Base-by-base conservation (phyloP, 2,888 invertebrate genomes). In the Drosophila rellima region DNA sequence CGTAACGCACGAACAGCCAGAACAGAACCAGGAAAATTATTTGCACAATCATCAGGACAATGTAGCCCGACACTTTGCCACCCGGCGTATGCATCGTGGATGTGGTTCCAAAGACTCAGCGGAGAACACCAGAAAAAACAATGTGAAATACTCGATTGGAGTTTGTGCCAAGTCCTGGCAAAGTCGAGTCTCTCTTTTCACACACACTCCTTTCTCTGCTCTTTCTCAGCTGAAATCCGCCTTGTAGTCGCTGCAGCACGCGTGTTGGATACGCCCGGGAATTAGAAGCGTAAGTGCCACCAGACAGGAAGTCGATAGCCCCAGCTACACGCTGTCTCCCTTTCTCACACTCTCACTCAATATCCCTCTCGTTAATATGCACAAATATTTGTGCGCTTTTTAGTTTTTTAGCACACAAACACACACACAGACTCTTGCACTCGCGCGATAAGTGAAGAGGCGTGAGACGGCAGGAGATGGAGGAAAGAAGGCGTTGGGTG, bases 1-100 rank as follows among this genome's bases (percentile, higher is more conserved):
- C 91, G 87, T 94, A 94, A 83, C 93, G 93, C 91, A 93, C 93
- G 90, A 93, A 91, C 85, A 92, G 80, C 86, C 93, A 93, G 91
- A 93, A 94, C 82, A 94, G 87, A 75, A 92, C 92, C 77, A 94
- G 91, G 80, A 94, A 88, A 79, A 93, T 87, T 89, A 94, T 91
- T 92, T 94, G 93, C 81, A 93, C 90, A 80, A 92, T 86, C 84
- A 94, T 91, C 73, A 94, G 92, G 80, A 91, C 90, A 73, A 93
- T 81, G 90, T 93, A 92, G 72, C 93, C 92, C 69, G 92, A 90
- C 83, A 91, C 90, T 84, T 91, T 91, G 55, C 86, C 70, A 52
- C 82, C 83, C 57, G 91, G 80, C 61, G 92, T 88, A 84, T 92
- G 91, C 93, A 92, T 92, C 80, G 80, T 80, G 76, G 45, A 55